A percentile compares a stretch with the other conserved stretches of the same genome.
phyloP scores from a whole-genome alignment of 2,888 invertebrate species.

The Exephanes ischioxanthus region DNA sequence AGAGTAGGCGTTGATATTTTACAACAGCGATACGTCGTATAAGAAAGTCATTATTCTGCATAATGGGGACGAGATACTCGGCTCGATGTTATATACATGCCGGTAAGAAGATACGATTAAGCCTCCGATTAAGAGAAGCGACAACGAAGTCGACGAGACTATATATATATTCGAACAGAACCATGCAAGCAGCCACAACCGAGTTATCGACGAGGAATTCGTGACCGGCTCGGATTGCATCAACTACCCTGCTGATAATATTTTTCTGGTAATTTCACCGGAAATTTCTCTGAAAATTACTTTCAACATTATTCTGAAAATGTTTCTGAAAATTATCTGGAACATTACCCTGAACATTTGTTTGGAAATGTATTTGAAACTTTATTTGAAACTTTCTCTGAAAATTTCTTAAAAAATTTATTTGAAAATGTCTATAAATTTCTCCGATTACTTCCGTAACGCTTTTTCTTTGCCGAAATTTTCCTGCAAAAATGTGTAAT shows the following conservation, averaged over 20 bases:
- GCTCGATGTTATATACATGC: constrained; percentile 1
- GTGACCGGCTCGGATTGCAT: constrained; percentile 73
- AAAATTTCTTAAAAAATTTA: no score
- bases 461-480: no score
- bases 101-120: constrained; percentile 53
- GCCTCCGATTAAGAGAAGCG: constrained; percentile 46
- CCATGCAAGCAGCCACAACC: constrained; percentile 66
- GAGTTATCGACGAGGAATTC: constrained; percentile 77
- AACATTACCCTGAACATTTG: no score
- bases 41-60: constrained; percentile 31
- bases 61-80: neutral
- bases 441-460: no score
- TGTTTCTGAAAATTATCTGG: no score
- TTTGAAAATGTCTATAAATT: no score
- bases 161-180: constrained; percentile 75
- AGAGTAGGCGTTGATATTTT: neutral
- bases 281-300: neutral
- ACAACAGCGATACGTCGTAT: constrained; percentile 2
- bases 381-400: no score
- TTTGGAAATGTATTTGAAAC: no score
- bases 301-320: no score
- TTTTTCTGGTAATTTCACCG: neutral
- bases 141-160: constrained; percentile 11
- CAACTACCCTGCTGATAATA: neutral
- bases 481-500: no score